Evolutionary conservation across 2,113 vertebrate species (phyloP).

Genomic region (Jaculus jaculus): DNA sequence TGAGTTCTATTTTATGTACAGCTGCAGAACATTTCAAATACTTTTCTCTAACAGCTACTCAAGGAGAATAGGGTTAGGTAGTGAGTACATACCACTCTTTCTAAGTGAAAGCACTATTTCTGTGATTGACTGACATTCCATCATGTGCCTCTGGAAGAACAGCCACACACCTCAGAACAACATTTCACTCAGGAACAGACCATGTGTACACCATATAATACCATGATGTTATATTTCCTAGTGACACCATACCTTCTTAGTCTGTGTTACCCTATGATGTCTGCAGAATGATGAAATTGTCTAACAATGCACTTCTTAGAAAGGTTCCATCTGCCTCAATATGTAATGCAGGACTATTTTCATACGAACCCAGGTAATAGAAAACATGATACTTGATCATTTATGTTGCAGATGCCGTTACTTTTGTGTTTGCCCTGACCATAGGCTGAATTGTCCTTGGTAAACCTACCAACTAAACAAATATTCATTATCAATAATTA

Average conservation of each 20-base stretch:
- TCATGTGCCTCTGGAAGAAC: background rate
- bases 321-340: background rate
- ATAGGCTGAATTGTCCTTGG: background rate
- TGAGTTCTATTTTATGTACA: background rate
- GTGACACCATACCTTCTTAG: background rate
- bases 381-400: background rate
- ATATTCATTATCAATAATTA: background rate
- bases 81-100: background rate
- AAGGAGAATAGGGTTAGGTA: background rate
- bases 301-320: background rate
- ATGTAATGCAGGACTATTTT: background rate
- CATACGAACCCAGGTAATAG: background rate
- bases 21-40: background rate
- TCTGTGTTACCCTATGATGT: background rate
- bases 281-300: background rate
- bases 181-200: background rate
- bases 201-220: background rate
- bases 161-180: background rate
- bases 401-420: background rate
- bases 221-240: background rate
- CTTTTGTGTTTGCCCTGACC: background rate
- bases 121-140: background rate
- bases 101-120: background rate
- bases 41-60: background rate
- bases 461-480: background rate